phyloP scores from a whole-genome alignment of 2,797 vertebrate species.

The Sphenodon punctatus region DNA sequence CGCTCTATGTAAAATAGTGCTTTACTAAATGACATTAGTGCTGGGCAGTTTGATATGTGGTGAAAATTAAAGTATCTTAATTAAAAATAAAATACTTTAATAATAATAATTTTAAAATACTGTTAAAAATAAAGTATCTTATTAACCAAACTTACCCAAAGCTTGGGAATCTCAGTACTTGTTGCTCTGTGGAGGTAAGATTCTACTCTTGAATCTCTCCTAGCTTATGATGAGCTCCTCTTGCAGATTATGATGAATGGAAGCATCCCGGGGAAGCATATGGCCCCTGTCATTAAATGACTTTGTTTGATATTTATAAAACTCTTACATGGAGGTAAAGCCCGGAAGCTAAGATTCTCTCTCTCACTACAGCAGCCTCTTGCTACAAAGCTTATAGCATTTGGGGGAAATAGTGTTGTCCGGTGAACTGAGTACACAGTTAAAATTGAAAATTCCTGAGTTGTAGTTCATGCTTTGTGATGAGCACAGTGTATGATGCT shows the following conservation, averaged over 20 bases:
- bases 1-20: not conserved
- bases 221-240: not conserved
- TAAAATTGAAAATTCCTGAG: not conserved
- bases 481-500: not conserved
- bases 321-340: not conserved
- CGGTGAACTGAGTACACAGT: not conserved
- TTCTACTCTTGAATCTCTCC: not conserved
- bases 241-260: not conserved
- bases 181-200: no score
- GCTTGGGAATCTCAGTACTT: not conserved
- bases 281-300: not conserved
- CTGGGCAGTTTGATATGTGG: not conserved
- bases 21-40: not conserved
- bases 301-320: not conserved
- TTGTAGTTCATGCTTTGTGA: fast-evolving
- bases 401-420: not conserved
- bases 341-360: not conserved
- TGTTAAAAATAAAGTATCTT: not conserved
- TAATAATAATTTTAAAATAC: no score
- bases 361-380: not conserved
- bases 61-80: not conserved
- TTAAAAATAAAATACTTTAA: no score
- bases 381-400: not conserved
- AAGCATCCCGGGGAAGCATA: not conserved
- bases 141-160: not conserved